Evolutionary conservation across 2,797 vertebrate genomes (phyloP).

Genomic region (Manis javanica): DNA sequence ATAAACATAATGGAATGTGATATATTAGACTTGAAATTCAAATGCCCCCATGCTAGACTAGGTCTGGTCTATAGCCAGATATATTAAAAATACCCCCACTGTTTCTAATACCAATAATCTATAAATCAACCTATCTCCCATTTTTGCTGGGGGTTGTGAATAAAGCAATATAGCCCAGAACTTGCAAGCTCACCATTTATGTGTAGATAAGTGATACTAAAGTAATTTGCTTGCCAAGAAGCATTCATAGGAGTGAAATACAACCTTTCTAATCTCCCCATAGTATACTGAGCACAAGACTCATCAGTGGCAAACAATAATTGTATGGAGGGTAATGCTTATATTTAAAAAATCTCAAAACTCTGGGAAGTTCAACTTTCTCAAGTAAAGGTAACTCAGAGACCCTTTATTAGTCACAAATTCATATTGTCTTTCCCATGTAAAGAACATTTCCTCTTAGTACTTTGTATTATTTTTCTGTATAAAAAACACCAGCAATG

Average conservation of each 20-base stretch:
- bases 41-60: neutral
- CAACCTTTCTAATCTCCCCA: neutral
- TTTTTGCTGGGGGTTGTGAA: neutral
- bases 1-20: neutral
- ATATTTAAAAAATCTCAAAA: neutral
- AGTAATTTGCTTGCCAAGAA: neutral
- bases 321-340: neutral
- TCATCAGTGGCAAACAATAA: neutral
- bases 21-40: neutral
- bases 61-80: neutral
- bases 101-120: neutral
- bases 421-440: neutral
- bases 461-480: neutral
- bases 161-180: neutral
- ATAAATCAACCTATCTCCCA: neutral
- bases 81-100: neutral
- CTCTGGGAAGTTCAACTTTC: neutral
- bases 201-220: neutral
- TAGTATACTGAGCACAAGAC: neutral
- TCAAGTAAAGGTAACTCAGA: neutral
- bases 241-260: neutral
- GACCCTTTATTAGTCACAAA: neutral
- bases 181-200: neutral
- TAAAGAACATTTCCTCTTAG: neutral
- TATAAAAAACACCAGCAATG: neutral